Conservation (phyloP, 2,113 vertebrate genomes). For the Raja brachyura region DNA sequence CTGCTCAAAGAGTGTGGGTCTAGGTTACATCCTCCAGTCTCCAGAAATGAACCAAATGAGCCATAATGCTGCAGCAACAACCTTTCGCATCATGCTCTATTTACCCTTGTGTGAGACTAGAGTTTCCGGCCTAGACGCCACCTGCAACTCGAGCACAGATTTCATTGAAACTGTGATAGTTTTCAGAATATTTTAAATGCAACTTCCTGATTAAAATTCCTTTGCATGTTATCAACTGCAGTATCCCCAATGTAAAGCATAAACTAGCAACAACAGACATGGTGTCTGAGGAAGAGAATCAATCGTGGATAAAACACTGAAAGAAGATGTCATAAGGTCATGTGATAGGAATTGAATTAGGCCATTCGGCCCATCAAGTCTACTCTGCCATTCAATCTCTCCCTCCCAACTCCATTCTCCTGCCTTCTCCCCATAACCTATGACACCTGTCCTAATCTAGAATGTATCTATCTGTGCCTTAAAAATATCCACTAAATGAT, state of each 20-base stretch:
- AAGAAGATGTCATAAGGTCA: background rate
- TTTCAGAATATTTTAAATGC: background rate
- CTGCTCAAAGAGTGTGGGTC: too few relatives aligned
- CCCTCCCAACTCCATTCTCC: too few relatives aligned
- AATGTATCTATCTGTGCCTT: too few relatives aligned
- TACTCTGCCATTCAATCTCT: too few relatives aligned
- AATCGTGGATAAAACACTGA: background rate
- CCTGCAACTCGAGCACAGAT: background rate
- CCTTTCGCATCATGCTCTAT: background rate
- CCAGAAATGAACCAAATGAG: too few relatives aligned
- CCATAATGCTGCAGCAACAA: background rate
- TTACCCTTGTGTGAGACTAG: background rate
- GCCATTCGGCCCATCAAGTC: too few relatives aligned
- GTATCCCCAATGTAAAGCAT: background rate
- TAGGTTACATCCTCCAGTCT: background rate
- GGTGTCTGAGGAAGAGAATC: background rate
- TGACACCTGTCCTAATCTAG: too few relatives aligned
- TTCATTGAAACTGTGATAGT: background rate
- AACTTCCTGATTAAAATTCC: background rate
- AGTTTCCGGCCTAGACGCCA: background rate
- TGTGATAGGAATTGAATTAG: too few relatives aligned
- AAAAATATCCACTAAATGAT: too few relatives aligned
- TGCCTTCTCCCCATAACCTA: too few relatives aligned
- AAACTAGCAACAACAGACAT: background rate
- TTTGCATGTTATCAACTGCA: background rate